Evolutionary conservation across 2,888 invertebrate genomes (phyloP).

Genomic region (Eupithecia dodoneata): DNA sequence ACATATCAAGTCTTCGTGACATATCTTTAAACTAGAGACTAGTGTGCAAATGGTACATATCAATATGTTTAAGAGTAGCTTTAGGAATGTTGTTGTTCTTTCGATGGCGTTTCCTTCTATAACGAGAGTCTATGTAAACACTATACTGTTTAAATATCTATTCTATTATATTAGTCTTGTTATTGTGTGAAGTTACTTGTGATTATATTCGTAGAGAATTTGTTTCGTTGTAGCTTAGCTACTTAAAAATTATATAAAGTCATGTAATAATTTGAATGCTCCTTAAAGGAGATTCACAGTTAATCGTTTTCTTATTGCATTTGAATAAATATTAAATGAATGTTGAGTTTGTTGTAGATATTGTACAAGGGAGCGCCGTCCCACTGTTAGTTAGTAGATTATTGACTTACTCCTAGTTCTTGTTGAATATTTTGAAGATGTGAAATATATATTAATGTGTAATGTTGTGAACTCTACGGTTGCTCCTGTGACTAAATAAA

Average conservation of each 20-base stretch:
- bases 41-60: slow-evolving; percentile 59
- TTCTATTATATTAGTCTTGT: no score
- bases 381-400: slow-evolving; percentile 80
- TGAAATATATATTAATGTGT: slow-evolving; percentile 73
- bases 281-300: neutral
- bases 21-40: slow-evolving; percentile 53
- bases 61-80: slow-evolving; percentile 68
- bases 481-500: slow-evolving; percentile 71
- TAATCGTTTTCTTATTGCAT: neutral
- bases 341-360: neutral
- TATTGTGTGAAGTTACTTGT: neutral
- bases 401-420: slow-evolving; percentile 81
- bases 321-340: neutral
- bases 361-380: slow-evolving; percentile 61
- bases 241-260: neutral
- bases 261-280: neutral
- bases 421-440: slow-evolving; percentile 81
- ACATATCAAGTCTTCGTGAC: slow-evolving; percentile 66
- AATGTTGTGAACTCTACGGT: slow-evolving; percentile 75
- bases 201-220: neutral
- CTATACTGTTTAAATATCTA: neutral
- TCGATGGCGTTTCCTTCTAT: slow-evolving; percentile 65
- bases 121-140: neutral
- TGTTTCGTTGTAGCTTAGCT: slow-evolving; percentile 12
- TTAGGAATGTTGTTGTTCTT: slow-evolving; percentile 80